Evolutionary conservation across 2,888 invertebrate species (phyloP), one percentile per base, ranked within the genome.

Genomic region (Coleophora flavipennella): DNA sequence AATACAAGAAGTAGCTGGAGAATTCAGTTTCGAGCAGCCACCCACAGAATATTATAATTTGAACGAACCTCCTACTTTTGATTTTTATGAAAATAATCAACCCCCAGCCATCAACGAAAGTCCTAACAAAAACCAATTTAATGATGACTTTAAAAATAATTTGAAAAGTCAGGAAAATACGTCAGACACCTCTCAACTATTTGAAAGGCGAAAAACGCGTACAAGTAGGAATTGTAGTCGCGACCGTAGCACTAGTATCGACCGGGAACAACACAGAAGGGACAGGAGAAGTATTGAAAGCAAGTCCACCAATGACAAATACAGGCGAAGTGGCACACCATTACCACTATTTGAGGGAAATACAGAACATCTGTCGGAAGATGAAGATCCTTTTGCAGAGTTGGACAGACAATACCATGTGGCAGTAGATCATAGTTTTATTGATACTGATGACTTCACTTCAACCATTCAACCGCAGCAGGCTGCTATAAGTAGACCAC

Each of bases 391-490:
- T 32, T 84, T 84, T 60, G 83, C 74, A 41, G 84, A 80, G 51
- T 51, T 83, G 38, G 84, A 84, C 50, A 73, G 66, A 31, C 84
- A 84, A 41, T 84, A 84, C 49, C 84, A 83, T 72, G 81, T 84
- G 25, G 75, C 71, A 40, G 83, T 84, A n/a, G 83, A 83, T 48
- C 79, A 64, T 46, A 75, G 66, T 44, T 81, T 80, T 46, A 68
- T 81, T 45, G 69, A 66, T 46, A 58, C 54, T 45, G 74, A 79
- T 51, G 64, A 68, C 36, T 43, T 50, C 39, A 52, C 36, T 38
- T n/a, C n/a, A n/a, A 14, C 43, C 38, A 29, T 40, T 12, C 20
- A 20, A 20, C 11, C 10, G 13, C 34, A 34, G 10, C 34, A n/a
- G 20, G 8, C 25, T 34, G 25, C 25, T 14, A 1, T 33, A 27